Evolutionary conservation across 1,140 invertebrate species (phyloP).

Genomic region (Pseudobourletiella spinata): DNA sequence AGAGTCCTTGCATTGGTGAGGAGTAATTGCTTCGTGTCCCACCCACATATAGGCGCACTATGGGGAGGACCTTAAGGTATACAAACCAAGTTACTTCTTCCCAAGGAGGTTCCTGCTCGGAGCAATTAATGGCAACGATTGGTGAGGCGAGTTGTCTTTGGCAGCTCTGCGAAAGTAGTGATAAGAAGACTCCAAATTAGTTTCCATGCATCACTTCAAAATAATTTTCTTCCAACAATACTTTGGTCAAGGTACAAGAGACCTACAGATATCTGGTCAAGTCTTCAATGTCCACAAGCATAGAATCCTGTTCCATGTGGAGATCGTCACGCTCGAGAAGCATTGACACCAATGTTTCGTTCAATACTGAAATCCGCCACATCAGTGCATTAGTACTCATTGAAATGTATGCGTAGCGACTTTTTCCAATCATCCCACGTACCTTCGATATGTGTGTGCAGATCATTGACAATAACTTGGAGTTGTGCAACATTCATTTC

Average conservation of each 20-base stretch:
- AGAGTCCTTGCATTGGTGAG: not conserved
- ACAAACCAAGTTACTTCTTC: constrained; percentile 22
- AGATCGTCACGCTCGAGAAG: constrained; percentile 51
- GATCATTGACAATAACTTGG: constrained; percentile 88
- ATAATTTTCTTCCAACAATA: not conserved
- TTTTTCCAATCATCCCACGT: too few relatives aligned
- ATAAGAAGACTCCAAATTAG: too few relatives aligned
- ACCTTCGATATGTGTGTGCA: constrained; percentile 85
- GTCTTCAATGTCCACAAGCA: constrained; percentile 94
- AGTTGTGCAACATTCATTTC: constrained; percentile 91
- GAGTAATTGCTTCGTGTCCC: not conserved
- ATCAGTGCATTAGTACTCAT: too few relatives aligned
- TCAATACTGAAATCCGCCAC: constrained; percentile 23
- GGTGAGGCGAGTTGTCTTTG: constrained; percentile 36
- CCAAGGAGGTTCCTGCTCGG: constrained; percentile 26
- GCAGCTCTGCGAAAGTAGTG: constrained; percentile 30
- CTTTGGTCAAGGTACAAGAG: not conserved
- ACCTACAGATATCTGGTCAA: constrained; percentile 77
- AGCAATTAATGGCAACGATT: constrained; percentile 33
- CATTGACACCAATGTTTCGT: constrained; percentile 34
- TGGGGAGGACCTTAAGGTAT: not conserved
- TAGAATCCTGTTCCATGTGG: constrained; percentile 94
- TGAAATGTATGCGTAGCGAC: too few relatives aligned
- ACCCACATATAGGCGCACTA: not conserved
- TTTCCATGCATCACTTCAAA: too few relatives aligned